These are phyloP conservation scores for Leucophora obtusa DNA, from an alignment of 2,888 invertebrate species.

Conservation along the genomic window DNA sequence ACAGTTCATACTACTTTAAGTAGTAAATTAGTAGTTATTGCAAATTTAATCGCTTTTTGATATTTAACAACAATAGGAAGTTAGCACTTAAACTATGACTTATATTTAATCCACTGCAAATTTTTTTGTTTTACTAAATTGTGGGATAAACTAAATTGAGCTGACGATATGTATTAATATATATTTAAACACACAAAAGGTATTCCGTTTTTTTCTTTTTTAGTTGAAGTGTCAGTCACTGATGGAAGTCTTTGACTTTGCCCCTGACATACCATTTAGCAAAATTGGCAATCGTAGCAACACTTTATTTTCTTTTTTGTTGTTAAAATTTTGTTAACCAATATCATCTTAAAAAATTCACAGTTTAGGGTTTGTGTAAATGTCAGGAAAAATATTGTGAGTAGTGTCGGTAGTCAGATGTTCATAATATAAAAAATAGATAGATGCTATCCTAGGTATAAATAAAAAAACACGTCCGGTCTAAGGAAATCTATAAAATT, in stretches of 20 bases:
- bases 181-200: neutral
- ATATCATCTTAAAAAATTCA: neutral
- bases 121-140: too few species aligned
- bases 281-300: conserved; percentile 43
- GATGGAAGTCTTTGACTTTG: conserved; percentile 46
- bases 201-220: neutral
- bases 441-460: neutral
- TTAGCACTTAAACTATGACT: too few species aligned
- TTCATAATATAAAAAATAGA: neutral
- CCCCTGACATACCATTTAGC: conserved; percentile 37
- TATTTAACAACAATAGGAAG: too few species aligned
- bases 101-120: too few species aligned
- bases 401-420: neutral
- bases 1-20: too few species aligned
- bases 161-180: too few species aligned
- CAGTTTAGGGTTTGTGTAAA: neutral
- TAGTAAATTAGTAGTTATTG: too few species aligned
- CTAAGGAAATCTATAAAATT: conserved; percentile 60
- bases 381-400: neutral
- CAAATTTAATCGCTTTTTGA: too few species aligned
- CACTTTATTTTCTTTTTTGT: conserved; percentile 1
- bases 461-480: conserved; percentile 41
- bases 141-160: too few species aligned
- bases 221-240: conserved; percentile 32
- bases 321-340: neutral